A percentile compares a stretch with the other conserved stretches of the same genome.
Evolutionary conservation across 2,113 vertebrate genomes (phyloP).

Genomic region (Dascyllus trimaculatus): DNA sequence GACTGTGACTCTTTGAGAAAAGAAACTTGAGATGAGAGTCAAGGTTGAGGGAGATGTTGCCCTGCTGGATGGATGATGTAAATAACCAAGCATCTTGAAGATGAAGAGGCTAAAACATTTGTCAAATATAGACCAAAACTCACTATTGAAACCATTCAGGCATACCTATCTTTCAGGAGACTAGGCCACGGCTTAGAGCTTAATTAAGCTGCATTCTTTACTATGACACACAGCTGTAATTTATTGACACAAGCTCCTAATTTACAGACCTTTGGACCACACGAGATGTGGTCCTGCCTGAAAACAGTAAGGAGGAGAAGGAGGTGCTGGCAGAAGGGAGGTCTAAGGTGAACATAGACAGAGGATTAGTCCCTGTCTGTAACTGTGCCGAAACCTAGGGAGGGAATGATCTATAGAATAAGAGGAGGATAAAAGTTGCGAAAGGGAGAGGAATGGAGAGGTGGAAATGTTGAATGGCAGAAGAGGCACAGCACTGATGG

Average conservation of each 20-base stretch:
- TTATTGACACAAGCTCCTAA: slow-evolving; percentile 50
- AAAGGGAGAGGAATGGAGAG: slow-evolving; percentile 30
- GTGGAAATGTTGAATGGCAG: slow-evolving; percentile 57
- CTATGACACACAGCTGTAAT: slow-evolving; percentile 64
- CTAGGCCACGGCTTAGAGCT: slow-evolving; percentile 6
- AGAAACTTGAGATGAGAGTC: no score
- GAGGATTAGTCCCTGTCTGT: slow-evolving; percentile 58
- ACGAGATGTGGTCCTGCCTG: slow-evolving; percentile 49
- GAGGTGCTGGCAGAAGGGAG: slow-evolving; percentile 35
- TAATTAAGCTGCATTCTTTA: slow-evolving; percentile 58
- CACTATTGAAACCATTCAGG: slow-evolving; percentile 38
- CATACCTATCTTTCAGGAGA: slow-evolving; percentile 50
- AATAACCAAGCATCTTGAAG: background rate
- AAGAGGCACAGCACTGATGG: slow-evolving; percentile 56
- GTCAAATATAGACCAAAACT: slow-evolving; percentile 20
- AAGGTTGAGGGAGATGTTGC: background rate
- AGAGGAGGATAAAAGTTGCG: slow-evolving; percentile 56
- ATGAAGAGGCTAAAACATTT: slow-evolving; percentile 23
- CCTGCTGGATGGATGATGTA: background rate
- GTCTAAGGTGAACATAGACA: slow-evolving; percentile 52
- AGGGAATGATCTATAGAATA: slow-evolving; percentile 69
- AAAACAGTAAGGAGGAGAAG: slow-evolving; percentile 32
- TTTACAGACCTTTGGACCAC: slow-evolving; percentile 70
- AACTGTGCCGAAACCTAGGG: slow-evolving; percentile 35
- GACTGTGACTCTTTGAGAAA: background rate